These are phyloP conservation scores for Fopius arisanus DNA, from an alignment of 1,140 invertebrate species.

Conservation along the genomic window DNA sequence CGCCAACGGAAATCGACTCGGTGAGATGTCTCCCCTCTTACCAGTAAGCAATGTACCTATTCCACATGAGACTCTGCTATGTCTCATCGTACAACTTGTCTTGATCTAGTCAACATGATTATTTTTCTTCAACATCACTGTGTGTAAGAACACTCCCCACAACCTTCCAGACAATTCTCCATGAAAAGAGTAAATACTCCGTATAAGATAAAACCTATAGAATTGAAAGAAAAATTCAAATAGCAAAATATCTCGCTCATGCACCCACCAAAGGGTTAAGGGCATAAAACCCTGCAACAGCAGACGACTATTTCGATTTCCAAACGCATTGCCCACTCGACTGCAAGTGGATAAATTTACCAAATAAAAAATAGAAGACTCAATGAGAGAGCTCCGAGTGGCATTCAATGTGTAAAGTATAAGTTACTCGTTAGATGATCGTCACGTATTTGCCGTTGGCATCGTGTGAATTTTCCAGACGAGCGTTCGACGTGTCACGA, in stretches of 20 bases:
- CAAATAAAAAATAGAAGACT: not conserved
- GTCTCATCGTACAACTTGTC: not conserved
- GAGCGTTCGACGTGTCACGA: slow-evolving; percentile 21
- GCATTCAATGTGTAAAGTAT: not conserved
- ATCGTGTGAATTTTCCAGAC: slow-evolving; percentile 1
- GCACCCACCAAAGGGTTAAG: too few species aligned
- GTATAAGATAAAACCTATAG: too few species aligned
- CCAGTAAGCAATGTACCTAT: not conserved
- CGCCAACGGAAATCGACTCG: slow-evolving; percentile 26
- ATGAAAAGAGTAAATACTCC: too few species aligned
- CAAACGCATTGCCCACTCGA: not conserved
- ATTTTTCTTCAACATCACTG: not conserved
- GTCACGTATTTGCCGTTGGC: slow-evolving; percentile 14
- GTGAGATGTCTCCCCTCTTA: not conserved
- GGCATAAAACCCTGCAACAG: too few species aligned
- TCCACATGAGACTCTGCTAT: not conserved
- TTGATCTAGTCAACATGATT: not conserved
- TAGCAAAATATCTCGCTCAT: too few species aligned
- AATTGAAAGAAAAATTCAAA: too few species aligned
- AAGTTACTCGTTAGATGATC: not conserved
- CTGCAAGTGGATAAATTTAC: not conserved
- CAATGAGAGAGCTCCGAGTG: not conserved
- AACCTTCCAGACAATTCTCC: too few species aligned
- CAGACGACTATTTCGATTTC: not conserved
- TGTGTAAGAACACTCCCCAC: not conserved